Evolutionary conservation across 2,113 vertebrate species (phyloP), one percentile per base, ranked within the genome.

Genomic region (Neotoma lepida): DNA sequence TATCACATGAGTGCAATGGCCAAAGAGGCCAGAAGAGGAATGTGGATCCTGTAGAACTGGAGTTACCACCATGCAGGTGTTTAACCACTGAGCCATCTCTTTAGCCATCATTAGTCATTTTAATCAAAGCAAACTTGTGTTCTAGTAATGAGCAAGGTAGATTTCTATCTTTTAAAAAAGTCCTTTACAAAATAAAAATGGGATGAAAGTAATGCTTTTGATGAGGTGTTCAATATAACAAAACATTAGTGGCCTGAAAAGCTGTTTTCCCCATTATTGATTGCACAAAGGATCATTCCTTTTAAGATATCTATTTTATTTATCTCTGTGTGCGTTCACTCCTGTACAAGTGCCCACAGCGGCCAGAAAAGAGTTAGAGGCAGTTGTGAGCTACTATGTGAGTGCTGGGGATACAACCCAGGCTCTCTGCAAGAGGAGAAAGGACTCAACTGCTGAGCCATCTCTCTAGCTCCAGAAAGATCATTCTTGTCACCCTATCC

Each of bases 191-290:
- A 87, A 26, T 44, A 64, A 81, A 93, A 89, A 68, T 49, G 33
- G 85, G 89, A 86, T 71, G 9, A 58, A 86, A 94, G 18, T 22
- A 64, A 93, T 35, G 15, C 9, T 82, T 70, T 87, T 91, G 63
- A 70, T 56, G 17, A 63, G 13, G 6, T 13, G 2, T 12, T 44
- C 14, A 84, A 35, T 54, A 61, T 26, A 74, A 84, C 71, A 77
- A 90, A 76, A 86, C 46, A 28, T 41, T 46, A 54, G 33, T 61
- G 85, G 28, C 33, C 49, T 63, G 28, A 20, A 61, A 17, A 12
- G 46, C 41, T 73, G 39, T 14, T 89, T 89, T 39, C 20, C 78
- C 46, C 18, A 93, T 74, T 68, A 80, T 4, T 44, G 41, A 54
- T n/a, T 17, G 30, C 20, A 77, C 0, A 2, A 46, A 46, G 17